Base-by-base conservation (phyloP, 2,888 invertebrate genomes). In the Catocala sponsa region DNA sequence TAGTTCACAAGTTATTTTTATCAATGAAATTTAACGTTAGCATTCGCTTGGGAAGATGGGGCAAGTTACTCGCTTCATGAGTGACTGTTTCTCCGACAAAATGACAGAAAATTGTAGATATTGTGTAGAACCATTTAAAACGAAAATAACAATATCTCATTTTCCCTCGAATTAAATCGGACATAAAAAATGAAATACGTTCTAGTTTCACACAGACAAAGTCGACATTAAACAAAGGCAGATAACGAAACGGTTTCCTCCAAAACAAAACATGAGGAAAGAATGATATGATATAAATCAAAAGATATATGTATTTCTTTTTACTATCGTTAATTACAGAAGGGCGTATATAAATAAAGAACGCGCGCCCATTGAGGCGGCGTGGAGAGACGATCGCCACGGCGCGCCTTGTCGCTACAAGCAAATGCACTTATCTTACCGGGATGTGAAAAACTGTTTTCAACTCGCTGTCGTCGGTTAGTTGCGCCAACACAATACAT, bases 381-480 rank as follows among this genome's bases (percentile, higher is more conserved):
- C 80, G 81, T 82, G 83, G 86, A 85, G 85, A 84, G 82, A 86
- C 88, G 90, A 86, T 85, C 91, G 79, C 91, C 83, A 87, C 88
- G 88, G 82, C 90, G 90, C 89, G 92, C 87, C 93, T 82, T 90
- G 94, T 91, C 84, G 88, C 87, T 89, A 95, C 94, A 94, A 94
- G 94, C 90, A 94, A 95, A 95, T 92, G 94, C 94, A 95, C 94
- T 95, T 95, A 95, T 92, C 92, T 92, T 85, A 89, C 90, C 86
- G 90, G 88, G 87, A 90, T 87, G 91, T 91, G 92, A 92, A 91
- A 92, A 93, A 92, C 91, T 89, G 91, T 90, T 87, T 82, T 84
- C 83, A 85, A 86, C 86, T 82, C 88, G 86, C 86, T 88, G 88
- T 87, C 90, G 88, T 89, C 88, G 87, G 88, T 91, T 89, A 91